phyloP scores from a whole-genome alignment of 2,888 invertebrate species.

The Leptopilina drosophilae region DNA sequence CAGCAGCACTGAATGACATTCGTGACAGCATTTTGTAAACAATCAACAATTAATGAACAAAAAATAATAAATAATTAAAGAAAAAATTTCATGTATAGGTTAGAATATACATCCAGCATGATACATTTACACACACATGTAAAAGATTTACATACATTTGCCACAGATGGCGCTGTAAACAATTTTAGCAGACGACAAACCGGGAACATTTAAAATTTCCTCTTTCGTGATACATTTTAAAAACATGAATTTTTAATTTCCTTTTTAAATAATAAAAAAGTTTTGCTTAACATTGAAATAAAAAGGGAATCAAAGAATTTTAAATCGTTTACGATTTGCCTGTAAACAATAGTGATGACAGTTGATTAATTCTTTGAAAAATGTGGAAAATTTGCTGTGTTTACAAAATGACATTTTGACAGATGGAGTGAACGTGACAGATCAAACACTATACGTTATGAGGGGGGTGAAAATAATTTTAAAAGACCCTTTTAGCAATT shows the following conservation, averaged over 20 bases:
- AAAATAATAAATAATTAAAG: neutral
- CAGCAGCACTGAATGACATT: neutral
- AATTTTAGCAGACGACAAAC: neutral
- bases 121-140: neutral
- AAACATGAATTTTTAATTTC: neutral
- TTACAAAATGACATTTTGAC: neutral
- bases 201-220: neutral
- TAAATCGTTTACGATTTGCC: neutral
- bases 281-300: neutral
- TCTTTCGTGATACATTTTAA: neutral
- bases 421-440: neutral
- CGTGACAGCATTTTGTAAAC: slow-evolving; percentile 25
- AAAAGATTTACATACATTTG: neutral
- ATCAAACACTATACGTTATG: neutral
- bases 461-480: neutral
- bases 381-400: neutral
- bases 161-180: neutral
- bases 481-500: neutral
- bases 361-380: neutral
- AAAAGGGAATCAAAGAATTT: neutral
- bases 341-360: neutral
- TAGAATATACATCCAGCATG: neutral
- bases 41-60: neutral
- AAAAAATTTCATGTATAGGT: neutral
- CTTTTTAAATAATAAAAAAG: neutral